Evolutionary conservation across 2,888 invertebrate species (phyloP), one percentile per base, ranked within the genome.

Genomic region (Brachyptera putata): DNA sequence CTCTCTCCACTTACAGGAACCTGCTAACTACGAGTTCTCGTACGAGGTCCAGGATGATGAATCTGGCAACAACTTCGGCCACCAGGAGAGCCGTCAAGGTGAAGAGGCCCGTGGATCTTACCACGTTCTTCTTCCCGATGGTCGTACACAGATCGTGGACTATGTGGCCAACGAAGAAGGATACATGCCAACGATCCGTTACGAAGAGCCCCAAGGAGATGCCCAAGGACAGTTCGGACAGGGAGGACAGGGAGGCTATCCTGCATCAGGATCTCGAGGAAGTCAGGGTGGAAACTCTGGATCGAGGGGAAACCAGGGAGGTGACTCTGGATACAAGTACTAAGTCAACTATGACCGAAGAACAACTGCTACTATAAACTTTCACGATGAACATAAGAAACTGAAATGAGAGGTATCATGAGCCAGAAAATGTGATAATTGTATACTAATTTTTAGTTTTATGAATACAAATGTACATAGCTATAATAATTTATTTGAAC

Each of bases 91-190:
- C 14, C 71, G 74, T 13, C 72, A 74, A 62, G 76, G 75, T 30
- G 70, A 73, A 59, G 69, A 68, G 18, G 73, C 75, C 39, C 70
- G 70, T 59, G 77, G 77, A 22, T 71, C 74, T 43, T 77, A 75
- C 68, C 70, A 70, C 60, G 74, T 75, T 1, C 68, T 73, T 22
- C 69, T 75, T 60, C 74, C 75, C 43, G 73, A 76, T 66, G 75
- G 75, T 36, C 72, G 74, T 21, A 71, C 69, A 13, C 77, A 83
- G 79, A 84, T 84, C 39, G 86, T 86, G 0, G 80, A 82, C 66
- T 87, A 86, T 73, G 84, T 84, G 69, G 87, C 86, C 4, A 85
- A 86, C 67, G 77, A 82, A 69, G 77, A 81, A 46, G 87, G 87
- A 1, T 87, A 83, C 75, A 80, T 80, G 64, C 86, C 87, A 14